These are phyloP conservation scores for Drosophila triauraria DNA, from an alignment of 1,140 invertebrate genomes.

Conservation along the genomic window DNA sequence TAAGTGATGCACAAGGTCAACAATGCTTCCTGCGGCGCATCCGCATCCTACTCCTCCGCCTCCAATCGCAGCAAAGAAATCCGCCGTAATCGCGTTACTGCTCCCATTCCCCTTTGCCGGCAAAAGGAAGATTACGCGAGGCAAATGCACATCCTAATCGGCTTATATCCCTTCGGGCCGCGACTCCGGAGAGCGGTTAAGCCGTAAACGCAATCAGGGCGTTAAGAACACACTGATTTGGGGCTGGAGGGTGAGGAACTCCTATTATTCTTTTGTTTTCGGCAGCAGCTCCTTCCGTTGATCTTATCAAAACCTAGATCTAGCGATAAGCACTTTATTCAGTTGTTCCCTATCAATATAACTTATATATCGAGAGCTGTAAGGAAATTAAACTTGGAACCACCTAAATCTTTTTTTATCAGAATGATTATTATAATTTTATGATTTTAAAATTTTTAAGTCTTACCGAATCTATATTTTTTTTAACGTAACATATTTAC, in stretches of 20 bases:
- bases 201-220: slow-evolving; percentile 16
- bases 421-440: no score
- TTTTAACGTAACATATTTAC: no score
- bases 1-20: slow-evolving; percentile 46
- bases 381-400: background rate
- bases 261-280: background rate
- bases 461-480: no score
- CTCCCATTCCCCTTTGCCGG: background rate
- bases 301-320: background rate
- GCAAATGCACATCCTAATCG: slow-evolving; percentile 51
- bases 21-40: slow-evolving; percentile 14
- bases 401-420: no score
- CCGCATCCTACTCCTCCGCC: slow-evolving; percentile 1
- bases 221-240: background rate
- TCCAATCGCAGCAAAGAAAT: slow-evolving; percentile 22
- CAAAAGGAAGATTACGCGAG: slow-evolving; percentile 7
- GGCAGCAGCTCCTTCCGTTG: background rate
- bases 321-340: background rate
- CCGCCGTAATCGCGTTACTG: slow-evolving; percentile 39
- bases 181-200: slow-evolving; percentile 19
- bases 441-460: no score
- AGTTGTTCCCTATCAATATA: no score
- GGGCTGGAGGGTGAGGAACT: background rate
- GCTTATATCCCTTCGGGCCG: slow-evolving; percentile 17
- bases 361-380: background rate